Evolutionary conservation across 1,140 invertebrate genomes (phyloP), one percentile per base, ranked within the genome.

Genomic region (Xylocopa sonorina): DNA sequence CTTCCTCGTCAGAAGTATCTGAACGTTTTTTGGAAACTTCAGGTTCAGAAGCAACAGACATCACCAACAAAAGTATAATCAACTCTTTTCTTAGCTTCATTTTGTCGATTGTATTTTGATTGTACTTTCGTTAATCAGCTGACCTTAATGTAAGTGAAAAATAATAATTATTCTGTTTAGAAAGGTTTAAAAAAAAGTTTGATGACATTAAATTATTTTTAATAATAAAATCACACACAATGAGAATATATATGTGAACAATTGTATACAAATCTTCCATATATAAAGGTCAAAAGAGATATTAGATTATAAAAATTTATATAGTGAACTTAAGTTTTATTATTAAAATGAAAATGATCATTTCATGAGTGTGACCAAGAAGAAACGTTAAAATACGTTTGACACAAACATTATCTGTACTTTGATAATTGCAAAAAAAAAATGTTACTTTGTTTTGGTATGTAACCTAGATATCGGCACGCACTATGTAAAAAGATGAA

Each of bases 71-170:
- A 9, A 78, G 55, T 32, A 78, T 51, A 50, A 78, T 21, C 9
- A 78, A 38, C 53, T 71, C 66, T 34, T 78, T 78, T n/a, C 66
- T 29, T 18, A 78, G 55, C 55, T 71, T 78, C 75, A 78, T 78
- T 38, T 60, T 71, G 18, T n/a, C 6, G 27, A 29, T 18, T 68
- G 10, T 51, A 60, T 60, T 24, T 60, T 51, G 27, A 43, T 51
- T n/a, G 12, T 60, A 53, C 21, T 60, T 77, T 24, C 68, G 6
- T 58, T 50, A 38, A 71, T 71, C 55, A 51, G 57, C 66, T 60
- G 66, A 41, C 27, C 50, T 75, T 69, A 27, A 48, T 14, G 16
- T 21, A 51, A 51, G 38, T 16, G 18, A 41, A 43, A 60, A 43
- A 68, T 21, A 38, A 10, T 48, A 43, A 27, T 18, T 43, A 32